Percentiles rank a stretch among this genome's conserved stretches.
phyloP scores from a whole-genome alignment of 2,797 vertebrate species.

The Tympanoctomys barrerae region DNA sequence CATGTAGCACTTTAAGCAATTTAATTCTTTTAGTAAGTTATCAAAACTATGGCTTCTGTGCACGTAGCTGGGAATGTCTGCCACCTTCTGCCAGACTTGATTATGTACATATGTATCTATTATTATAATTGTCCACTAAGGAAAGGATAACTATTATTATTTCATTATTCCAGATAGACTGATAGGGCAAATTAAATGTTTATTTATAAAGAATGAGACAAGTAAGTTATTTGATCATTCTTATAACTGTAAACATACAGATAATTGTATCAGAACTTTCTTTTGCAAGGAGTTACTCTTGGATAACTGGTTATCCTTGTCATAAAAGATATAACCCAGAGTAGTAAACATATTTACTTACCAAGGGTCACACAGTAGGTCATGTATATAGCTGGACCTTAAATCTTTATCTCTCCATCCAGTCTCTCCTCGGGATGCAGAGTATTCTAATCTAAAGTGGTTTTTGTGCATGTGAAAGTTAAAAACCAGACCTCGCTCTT shows the following conservation, averaged over 20 bases:
- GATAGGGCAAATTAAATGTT: conserved; percentile 62
- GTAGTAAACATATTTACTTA: conserved; percentile 50
- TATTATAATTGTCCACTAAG: conserved; percentile 76
- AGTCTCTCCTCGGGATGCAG: not conserved
- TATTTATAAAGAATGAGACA: conserved; percentile 59
- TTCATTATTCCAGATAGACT: conserved; percentile 67
- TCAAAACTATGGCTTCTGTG: conserved; percentile 73
- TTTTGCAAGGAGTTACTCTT: conserved; percentile 39
- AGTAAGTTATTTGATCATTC: conserved; percentile 29
- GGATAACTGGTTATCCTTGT: not conserved
- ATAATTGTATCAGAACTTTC: not conserved
- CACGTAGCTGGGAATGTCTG: conserved; percentile 78
- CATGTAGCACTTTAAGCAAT: conserved; percentile 70
- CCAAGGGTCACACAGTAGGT: conserved; percentile 11
- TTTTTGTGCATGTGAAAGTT: conserved; percentile 47
- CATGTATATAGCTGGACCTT: not conserved
- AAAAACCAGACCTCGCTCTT: conserved; percentile 54
- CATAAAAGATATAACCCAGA: conserved; percentile 48
- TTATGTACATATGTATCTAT: conserved; percentile 73
- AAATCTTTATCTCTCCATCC: not conserved
- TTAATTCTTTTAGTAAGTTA: conserved; percentile 80
- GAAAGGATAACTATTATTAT: conserved; percentile 67
- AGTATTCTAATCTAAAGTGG: conserved; percentile 71
- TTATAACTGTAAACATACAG: conserved; percentile 24
- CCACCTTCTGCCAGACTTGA: conserved; percentile 81